These are phyloP conservation scores for Kryptolebias marmoratus DNA, from an alignment of 2,113 vertebrate species.

Conservation along the genomic window DNA sequence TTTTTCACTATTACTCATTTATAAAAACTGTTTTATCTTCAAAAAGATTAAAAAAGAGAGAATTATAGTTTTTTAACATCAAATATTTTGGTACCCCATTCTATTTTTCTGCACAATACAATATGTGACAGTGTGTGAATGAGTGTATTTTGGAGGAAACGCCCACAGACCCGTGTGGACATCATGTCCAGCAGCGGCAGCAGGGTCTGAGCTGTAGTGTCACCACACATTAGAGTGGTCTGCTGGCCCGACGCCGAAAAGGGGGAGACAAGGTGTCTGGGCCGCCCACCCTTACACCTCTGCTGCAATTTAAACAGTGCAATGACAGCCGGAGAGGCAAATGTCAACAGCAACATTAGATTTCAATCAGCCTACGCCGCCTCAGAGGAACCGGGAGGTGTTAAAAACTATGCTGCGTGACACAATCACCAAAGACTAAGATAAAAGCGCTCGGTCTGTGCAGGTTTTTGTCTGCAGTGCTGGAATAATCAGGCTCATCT, in stretches of 20 bases:
- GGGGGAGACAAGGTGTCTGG: constrained; percentile 69
- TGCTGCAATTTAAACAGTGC: constrained; percentile 66
- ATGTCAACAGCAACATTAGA: constrained; percentile 73
- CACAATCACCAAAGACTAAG: constrained; percentile 14
- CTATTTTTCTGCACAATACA: constrained; percentile 14
- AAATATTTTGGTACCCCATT: constrained; percentile 21
- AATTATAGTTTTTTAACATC: not conserved
- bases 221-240: constrained; percentile 60
- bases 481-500: constrained; percentile 21
- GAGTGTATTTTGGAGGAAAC: constrained; percentile 38
- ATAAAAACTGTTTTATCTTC: not conserved
- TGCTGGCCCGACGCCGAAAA: constrained; percentile 39
- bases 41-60: not conserved
- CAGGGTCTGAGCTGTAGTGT: constrained; percentile 51
- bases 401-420: constrained; percentile 22
- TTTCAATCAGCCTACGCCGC: constrained; percentile 65
- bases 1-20: not conserved
- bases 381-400: constrained; percentile 57
- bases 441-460: constrained; percentile 3
- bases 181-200: constrained; percentile 46
- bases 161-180: constrained; percentile 44
- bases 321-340: constrained; percentile 70
- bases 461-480: constrained; percentile 20
- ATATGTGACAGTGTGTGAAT: constrained; percentile 49
- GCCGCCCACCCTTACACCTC: constrained; percentile 56